A percentile compares a stretch with the other conserved stretches of the same genome.
These are phyloP conservation scores for Leuciscus idus DNA, from an alignment of 2,113 vertebrate genomes.

Conservation along the genomic window DNA sequence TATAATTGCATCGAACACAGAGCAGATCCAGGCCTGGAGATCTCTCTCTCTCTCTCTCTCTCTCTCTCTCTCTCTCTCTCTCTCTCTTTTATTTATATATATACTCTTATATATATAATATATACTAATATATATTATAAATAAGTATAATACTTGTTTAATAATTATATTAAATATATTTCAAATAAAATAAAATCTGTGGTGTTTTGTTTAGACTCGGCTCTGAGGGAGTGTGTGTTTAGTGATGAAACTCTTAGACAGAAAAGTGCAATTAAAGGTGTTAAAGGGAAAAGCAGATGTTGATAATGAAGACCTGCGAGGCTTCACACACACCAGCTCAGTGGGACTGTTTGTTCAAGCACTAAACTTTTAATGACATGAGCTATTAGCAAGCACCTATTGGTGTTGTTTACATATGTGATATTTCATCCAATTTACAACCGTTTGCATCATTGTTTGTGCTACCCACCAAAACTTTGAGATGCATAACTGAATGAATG, in stretches of 20 bases:
- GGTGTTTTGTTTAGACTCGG: background rate
- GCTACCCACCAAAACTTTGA: background rate
- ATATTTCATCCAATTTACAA: slow-evolving; percentile 4
- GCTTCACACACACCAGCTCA: background rate
- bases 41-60: too few relatives aligned
- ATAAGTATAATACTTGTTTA: background rate
- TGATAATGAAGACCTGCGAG: slow-evolving; percentile 45
- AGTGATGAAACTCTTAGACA: slow-evolving; percentile 18
- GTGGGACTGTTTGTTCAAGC: slow-evolving; percentile 10
- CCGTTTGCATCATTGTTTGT: slow-evolving; percentile 10
- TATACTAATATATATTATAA: too few relatives aligned
- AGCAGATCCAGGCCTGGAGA: too few relatives aligned
- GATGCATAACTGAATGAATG: background rate
- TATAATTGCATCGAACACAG: background rate
- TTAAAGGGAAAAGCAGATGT: slow-evolving; percentile 30
- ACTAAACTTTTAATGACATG: background rate
- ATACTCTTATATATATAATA: too few relatives aligned
- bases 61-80: too few relatives aligned
- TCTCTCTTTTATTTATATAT: too few relatives aligned
- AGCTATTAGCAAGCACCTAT: background rate
- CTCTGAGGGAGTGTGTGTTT: background rate
- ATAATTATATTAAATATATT: background rate
- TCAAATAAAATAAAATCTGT: background rate
- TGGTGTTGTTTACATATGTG: slow-evolving; percentile 17
- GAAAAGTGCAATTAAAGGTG: slow-evolving; percentile 48